Percentiles rank a stretch among this genome's conserved stretches.
Evolutionary conservation across 2,888 invertebrate species (phyloP).

Genomic region (Pachymerium ferrugineum): DNA sequence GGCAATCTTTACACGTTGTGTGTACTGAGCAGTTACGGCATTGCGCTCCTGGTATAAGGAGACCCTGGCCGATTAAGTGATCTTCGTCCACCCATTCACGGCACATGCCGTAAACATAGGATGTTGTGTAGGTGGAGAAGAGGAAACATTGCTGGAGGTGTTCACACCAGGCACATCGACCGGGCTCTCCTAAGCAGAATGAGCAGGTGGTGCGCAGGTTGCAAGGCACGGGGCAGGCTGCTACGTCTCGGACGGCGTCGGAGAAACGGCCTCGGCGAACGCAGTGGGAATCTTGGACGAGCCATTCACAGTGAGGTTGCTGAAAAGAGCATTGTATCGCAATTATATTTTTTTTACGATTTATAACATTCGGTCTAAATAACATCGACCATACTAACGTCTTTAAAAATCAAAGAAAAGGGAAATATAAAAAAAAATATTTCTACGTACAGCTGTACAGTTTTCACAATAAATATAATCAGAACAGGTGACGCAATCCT

Average conservation of each 20-base stretch:
- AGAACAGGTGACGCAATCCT: conserved; percentile 78
- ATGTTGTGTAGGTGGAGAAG: conserved; percentile 90
- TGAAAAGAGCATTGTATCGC: no score
- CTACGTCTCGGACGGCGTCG: conserved; percentile 55
- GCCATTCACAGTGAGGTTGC: conserved; percentile 73
- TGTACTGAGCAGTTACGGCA: conserved; percentile 29
- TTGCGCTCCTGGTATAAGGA: background rate
- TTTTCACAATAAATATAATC: conserved; percentile 83
- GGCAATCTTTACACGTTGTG: conserved; percentile 51
- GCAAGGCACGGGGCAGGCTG: conserved; percentile 75
- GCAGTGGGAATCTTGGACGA: conserved; percentile 80
- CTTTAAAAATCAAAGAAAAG: background rate
- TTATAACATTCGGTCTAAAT: no score
- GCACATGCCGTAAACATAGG: conserved; percentile 88
- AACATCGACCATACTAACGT: background rate
- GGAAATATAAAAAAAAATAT: background rate
- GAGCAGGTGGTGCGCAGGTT: conserved; percentile 69
- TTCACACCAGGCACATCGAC: conserved; percentile 93
- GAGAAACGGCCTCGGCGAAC: conserved; percentile 62
- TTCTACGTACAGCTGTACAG: conserved; percentile 62
- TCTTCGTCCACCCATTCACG: conserved; percentile 78
- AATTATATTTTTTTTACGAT: no score
- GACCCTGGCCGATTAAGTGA: conserved; percentile 25
- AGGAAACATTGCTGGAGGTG: conserved; percentile 85
- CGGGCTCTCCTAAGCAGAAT: conserved; percentile 74